Evolutionary conservation across 2,113 vertebrate species (phyloP), one percentile per base, ranked within the genome.

Genomic region (Apteryx mantelli): DNA sequence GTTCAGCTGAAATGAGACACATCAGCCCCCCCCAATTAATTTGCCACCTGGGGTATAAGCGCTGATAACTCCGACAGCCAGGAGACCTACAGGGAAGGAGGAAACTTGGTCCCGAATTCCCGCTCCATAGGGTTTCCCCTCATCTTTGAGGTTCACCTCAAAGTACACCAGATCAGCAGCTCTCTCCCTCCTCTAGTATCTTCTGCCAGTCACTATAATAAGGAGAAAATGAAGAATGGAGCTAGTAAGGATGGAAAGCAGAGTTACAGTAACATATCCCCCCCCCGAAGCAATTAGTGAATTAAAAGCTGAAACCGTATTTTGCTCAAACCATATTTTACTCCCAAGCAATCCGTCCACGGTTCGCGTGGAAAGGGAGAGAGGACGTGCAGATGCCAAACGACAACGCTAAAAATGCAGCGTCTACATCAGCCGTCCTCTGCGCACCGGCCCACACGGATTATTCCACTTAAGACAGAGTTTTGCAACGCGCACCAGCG

Each of bases 401-500:
- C 21, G 17, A 60, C 25, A 20, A 60, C 82, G 40, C 22, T 75
- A 44, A 55, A 86, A 75, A 1, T 2, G 6, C 4, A 14, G 30
- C 50, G 24, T 13, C 13, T 11, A 77, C 83, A 66, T 3, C 28
- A 77, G 60, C 24, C 1, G n/a, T 60, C 8, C 48, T 21, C 82
- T 24, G 44, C 8, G 3, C 12, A 14, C 65, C 74, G 46, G 8
- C 42, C 52, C 4, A 20, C 9, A 7, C 17, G 30, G 18, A 32
- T 19, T 3, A 13, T 30, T 53, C 20, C 5, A 46, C 17, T 34
- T 20, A 55, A 0, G 0, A 58, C 61, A 63, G 28, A 22, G 68
- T 55, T 73, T 52, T 68, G 61, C 63, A 77, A 69, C 64, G 69
- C 17, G 19, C 38, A 66, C 46, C 46, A 42, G 9, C 4, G 46